These are phyloP conservation scores for Dryobates pubescens DNA, from an alignment of 2,797 vertebrate genomes.

Conservation along the genomic window DNA sequence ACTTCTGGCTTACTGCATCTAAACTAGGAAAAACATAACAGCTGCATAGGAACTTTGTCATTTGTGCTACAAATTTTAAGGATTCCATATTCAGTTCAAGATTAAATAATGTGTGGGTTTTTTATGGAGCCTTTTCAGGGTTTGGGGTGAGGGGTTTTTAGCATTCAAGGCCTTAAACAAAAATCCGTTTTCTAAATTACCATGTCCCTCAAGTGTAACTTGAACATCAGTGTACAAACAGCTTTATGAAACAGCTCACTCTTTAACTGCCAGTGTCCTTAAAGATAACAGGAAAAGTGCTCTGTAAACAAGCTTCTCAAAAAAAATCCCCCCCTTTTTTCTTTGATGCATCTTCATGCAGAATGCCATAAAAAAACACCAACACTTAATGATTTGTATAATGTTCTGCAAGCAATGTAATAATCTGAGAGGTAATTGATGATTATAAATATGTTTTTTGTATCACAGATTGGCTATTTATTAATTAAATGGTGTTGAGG, in stretches of 20 bases:
- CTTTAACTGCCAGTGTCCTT: background rate
- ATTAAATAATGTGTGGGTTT: background rate
- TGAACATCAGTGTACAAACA: background rate
- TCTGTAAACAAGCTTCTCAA: background rate
- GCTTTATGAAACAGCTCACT: background rate
- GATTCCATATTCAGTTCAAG: background rate
- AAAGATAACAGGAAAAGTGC: background rate
- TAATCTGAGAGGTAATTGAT: constrained; percentile 8
- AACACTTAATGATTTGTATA: background rate
- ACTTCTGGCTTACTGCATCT: background rate
- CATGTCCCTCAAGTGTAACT: background rate
- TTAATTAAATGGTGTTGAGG: constrained; percentile 35
- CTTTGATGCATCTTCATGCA: background rate
- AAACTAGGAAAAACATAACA: background rate
- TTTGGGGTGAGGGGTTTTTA: background rate
- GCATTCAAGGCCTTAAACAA: background rate
- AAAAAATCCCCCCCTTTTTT: background rate
- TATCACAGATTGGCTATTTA: constrained; percentile 30
- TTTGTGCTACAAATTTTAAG: background rate
- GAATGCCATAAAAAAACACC: background rate
- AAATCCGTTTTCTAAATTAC: background rate
- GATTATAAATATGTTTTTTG: constrained; percentile 19
- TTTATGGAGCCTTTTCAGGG: background rate
- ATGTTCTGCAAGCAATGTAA: background rate
- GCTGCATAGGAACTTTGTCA: background rate